phyloP scores from a whole-genome alignment of 2,888 invertebrate species.

The Furcula furcula region DNA sequence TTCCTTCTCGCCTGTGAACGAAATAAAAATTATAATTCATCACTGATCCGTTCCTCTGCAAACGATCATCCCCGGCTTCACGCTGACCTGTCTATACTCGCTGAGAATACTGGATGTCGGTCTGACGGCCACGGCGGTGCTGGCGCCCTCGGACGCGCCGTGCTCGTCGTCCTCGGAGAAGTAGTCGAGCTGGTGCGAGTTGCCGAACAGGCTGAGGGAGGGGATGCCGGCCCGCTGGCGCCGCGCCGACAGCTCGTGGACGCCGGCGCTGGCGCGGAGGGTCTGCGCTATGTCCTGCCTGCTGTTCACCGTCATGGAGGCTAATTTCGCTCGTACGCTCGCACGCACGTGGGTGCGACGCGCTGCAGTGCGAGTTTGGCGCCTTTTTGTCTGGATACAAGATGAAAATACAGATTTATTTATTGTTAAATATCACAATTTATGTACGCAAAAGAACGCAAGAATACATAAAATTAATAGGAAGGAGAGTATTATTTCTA shows the following conservation, averaged over 20 bases:
- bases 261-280: too few relatives aligned
- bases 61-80: too few relatives aligned
- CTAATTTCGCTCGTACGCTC: conserved; percentile 61
- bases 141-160: conserved; percentile 43
- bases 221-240: conserved; percentile 45
- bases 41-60: background rate
- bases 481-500: too few relatives aligned
- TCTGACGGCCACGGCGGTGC: conserved; percentile 63
- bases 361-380: conserved; percentile 66
- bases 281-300: background rate
- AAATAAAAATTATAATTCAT: conserved; percentile 1
- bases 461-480: too few relatives aligned
- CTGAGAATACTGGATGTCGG: conserved; percentile 69
- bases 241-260: conserved; percentile 23
- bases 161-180: conserved; percentile 80
- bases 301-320: conserved; percentile 20
- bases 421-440: too few relatives aligned
- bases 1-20: conserved; percentile 70
- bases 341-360: conserved; percentile 61
- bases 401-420: too few relatives aligned
- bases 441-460: too few relatives aligned
- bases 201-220: conserved; percentile 82
- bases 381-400: conserved; percentile 39
- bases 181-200: conserved; percentile 86
- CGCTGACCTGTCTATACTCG: conserved; percentile 67